Evolutionary conservation across 2,797 vertebrate species (phyloP), one percentile per base, ranked within the genome.

Genomic region (Schizopygopsis pylzovi): DNA sequence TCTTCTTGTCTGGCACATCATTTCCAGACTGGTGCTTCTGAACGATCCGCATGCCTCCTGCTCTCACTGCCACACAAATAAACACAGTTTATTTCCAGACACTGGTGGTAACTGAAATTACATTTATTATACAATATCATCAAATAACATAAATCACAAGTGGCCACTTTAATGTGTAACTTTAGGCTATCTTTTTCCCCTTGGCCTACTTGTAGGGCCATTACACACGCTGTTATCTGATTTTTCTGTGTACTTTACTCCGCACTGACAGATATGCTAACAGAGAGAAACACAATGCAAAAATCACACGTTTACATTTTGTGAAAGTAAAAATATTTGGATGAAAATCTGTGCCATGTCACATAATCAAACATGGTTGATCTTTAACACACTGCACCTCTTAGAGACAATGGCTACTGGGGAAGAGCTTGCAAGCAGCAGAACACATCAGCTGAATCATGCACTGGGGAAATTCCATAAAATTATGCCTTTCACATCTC

Each of bases 41-140:
- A 88, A 99, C 98, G 90, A 99, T 99, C 88, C 98, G 95, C 98
- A 98, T 99, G 2, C 98, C 98, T 47, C 98, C 98, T 72, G 97
- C 98, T 91, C 98, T 99, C 79, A 99, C 98, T 99, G 91, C 22
- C 94, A 94, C 0, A 73, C 0, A 73, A 72, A 52, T 43, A 2
- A 86, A 86, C 18, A 73, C 83, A 75, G 41, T 54, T 54, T 52
- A 25, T 77, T 47, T 2, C 11, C 33, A 22, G 4, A 59, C n/a
- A 61, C 5, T 61, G 54, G 15, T 59, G 22, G 16, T 25, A 37
- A 22, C 49, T 49, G 20, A 70, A 47, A 16, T 25, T 54, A 16
- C 25, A 8, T 61, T 61, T 28, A 43, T 65, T 33, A 47, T 65
- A 47, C 12, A 65, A 67, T n/a, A 12, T n/a, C 22, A 81, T 39